Conservation (phyloP, 92 coral and sea anemone species). For the Paragorgia papillata region DNA sequence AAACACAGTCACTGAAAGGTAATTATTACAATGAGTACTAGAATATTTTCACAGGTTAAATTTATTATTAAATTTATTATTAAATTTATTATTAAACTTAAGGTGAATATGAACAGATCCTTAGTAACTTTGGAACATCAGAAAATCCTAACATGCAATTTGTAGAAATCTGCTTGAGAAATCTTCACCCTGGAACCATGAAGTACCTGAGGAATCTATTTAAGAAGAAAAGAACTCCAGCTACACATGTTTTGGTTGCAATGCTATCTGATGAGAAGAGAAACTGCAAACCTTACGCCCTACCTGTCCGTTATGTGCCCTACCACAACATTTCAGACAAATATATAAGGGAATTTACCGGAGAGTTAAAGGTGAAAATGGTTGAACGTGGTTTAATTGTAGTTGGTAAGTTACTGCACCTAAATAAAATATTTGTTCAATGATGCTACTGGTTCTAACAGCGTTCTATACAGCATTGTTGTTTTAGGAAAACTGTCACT, state of each 20-base stretch:
- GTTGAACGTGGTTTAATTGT: constrained; percentile 39
- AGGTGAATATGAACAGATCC: no score
- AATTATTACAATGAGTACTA: constrained; percentile 28
- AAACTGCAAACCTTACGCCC: constrained; percentile 53
- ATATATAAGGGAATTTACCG: constrained; percentile 47
- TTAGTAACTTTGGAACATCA: no score
- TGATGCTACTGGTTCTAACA: no score
- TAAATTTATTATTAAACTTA: no score
- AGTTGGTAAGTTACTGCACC: constrained; percentile 32
- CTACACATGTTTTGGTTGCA: constrained; percentile 54
- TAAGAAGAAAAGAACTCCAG: constrained; percentile 53
- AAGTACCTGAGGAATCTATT: constrained; percentile 29
- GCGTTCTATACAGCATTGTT: no score
- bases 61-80: no score
- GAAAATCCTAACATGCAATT: no score
- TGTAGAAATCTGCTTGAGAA: no score
- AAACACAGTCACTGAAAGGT: constrained; percentile 34
- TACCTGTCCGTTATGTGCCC: constrained; percentile 49
- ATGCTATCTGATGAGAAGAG: constrained; percentile 63
- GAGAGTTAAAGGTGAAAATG: constrained; percentile 51
- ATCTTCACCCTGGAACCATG: no score
- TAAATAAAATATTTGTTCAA: background rate
- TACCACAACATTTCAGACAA: constrained; percentile 45
- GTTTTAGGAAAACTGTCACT: no score
- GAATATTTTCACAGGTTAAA: no score